Evolutionary conservation across 2,113 vertebrate species (phyloP).

Genomic region (Zosterops japonicus): DNA sequence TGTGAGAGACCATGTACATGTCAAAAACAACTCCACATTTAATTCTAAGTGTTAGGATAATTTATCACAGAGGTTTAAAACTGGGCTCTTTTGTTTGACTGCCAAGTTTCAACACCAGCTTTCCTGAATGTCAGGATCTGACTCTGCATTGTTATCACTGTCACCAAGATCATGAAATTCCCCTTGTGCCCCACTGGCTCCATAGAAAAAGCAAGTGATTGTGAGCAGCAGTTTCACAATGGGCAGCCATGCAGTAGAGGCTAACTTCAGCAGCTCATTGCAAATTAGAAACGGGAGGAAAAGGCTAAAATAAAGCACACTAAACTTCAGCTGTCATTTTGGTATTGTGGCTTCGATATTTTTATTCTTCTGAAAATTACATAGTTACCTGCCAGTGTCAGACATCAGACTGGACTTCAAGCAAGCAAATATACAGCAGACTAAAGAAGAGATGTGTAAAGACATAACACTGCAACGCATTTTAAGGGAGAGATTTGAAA

Average conservation of each 20-base stretch:
- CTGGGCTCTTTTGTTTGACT: not conserved
- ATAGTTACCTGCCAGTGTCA: not conserved
- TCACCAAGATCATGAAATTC: constrained; percentile 18
- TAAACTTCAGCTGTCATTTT: constrained; percentile 53
- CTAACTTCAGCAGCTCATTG: not conserved
- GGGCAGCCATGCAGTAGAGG: not conserved
- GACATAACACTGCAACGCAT: not conserved
- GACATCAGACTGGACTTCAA: not conserved
- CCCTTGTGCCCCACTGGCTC: constrained; percentile 14
- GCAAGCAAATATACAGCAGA: not conserved
- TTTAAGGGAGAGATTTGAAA: not conserved
- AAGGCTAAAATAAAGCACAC: constrained; percentile 45
- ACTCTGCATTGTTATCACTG: constrained; percentile 20
- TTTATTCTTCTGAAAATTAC: constrained; percentile 55
- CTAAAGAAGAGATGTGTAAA: not conserved
- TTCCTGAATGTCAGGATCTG: not conserved
- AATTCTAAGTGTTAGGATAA: constrained; percentile 1
- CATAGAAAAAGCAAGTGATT: constrained; percentile 34
- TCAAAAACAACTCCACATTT: not conserved
- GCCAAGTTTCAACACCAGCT: constrained; percentile 34
- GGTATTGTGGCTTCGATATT: constrained; percentile 51
- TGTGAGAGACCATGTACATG: not conserved
- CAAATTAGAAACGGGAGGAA: constrained; percentile 53
- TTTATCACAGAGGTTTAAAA: constrained; percentile 27
- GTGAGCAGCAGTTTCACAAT: not conserved